Conservation (phyloP, 2,797 vertebrate genomes). For the Acipenser transmontanus region DNA sequence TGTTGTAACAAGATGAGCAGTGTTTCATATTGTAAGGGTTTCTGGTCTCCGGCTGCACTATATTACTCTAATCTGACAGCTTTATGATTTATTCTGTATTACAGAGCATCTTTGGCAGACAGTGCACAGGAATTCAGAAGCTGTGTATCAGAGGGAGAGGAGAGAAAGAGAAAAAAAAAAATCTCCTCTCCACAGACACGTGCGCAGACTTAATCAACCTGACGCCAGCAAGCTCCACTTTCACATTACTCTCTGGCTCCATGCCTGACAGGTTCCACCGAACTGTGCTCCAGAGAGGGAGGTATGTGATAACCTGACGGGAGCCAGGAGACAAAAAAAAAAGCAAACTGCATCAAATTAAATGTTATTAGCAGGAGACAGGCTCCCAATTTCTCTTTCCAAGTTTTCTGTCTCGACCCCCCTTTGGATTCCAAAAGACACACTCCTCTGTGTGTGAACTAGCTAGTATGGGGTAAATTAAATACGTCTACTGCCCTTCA, state of each 20-base stretch:
- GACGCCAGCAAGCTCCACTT: conserved; percentile 59
- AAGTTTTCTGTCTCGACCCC: conserved; percentile 22
- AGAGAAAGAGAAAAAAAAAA: conserved; percentile 19
- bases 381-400: conserved; percentile 5
- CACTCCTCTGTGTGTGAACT: conserved; percentile 5
- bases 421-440: conserved; percentile 4
- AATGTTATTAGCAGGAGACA: conserved; percentile 37
- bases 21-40: too few species aligned
- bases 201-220: conserved; percentile 68
- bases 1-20: too few species aligned
- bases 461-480: conserved; percentile 4
- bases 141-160: conserved; percentile 11
- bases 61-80: conserved; percentile 7
- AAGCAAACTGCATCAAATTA: conserved; percentile 45
- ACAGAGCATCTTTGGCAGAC: conserved; percentile 2
- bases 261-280: conserved; percentile 58
- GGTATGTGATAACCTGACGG: conserved; percentile 49
- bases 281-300: conserved; percentile 46
- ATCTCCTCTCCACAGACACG: conserved; percentile 62
- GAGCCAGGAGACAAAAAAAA: conserved; percentile 9
- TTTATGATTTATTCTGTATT: background rate
- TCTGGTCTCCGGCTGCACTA: background rate
- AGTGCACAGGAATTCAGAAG: conserved; percentile 23
- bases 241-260: conserved; percentile 57
- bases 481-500: conserved; percentile 8